Base-by-base conservation (phyloP, 2,113 vertebrate genomes). In the Lampris megalopsis region DNA sequence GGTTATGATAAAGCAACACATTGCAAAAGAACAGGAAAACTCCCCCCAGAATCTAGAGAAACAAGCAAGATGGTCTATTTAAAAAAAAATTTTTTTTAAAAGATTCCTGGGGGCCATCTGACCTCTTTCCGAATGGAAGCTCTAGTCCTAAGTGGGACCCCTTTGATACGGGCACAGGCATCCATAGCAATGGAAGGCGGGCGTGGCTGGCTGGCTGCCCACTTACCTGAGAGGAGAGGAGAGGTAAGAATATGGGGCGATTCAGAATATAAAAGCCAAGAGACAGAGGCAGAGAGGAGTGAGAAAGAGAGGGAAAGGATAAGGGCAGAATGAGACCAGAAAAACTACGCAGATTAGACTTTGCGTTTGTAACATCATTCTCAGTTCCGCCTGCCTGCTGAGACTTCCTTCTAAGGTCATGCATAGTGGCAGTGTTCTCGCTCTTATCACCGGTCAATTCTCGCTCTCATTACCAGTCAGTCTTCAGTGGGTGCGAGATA, bases 71-170 rank as follows among this genome's bases (percentile, higher is more conserved):
- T 45, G 43, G 43, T 45, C 24, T 24, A 24, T 24, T 24, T 24
- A 7, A 45, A 4, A 45, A 45, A 45, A 45, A 45, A 45, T 5
- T 5, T 45, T n/a, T n/a, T n/a, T n/a, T n/a, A 45, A 45, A 45
- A 5, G 1, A 45, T 45, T 7, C 43, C 7, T n/a, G 6, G 10
- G 71, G n/a, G 83, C 71, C 24, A 24, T 24, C 24, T 58, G 4
- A 92, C 88, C 91, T 91, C 89, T 89, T 96, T 98, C 87, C 94
- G 95, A 63, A 97, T 76, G n/a, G 95, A 92, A 56, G 94, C 69
- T 82, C 93, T 95, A 64, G 94, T 92, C 88, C 95, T 97, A 43
- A 90, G 9, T 6, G 89, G 94, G 80, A 86, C 93, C 76, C 93
- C 93, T 91, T 91, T 93, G 75, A 94, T 89, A 74, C 92, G 94